Evolutionary conservation across 37 sponge, comb jelly and placozoan genomes (phyloP).

Genomic region (Cladorhizidae sp.): DNA sequence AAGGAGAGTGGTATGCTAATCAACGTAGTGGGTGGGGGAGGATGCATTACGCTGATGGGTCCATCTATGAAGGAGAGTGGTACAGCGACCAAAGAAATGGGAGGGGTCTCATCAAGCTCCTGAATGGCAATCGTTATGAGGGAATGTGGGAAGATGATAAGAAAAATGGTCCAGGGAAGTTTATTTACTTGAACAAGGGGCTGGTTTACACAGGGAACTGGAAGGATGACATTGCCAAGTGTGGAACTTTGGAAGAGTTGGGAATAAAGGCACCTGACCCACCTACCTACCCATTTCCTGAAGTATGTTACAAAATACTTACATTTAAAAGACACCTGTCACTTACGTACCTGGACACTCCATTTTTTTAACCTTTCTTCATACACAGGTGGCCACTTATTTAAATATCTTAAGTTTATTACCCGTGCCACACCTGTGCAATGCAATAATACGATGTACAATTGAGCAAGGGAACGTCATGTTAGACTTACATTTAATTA

Average conservation of each 20-base stretch:
- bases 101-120: constrained; percentile 76
- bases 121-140: constrained; percentile 78
- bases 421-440: no score
- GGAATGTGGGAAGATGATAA: constrained; percentile 74
- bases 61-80: constrained; percentile 98
- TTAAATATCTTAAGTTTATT: no score
- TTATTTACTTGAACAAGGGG: constrained; percentile 85
- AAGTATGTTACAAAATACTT: constrained; percentile 68
- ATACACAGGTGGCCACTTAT: no score
- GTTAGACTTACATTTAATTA: no score
- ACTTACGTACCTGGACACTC: no score
- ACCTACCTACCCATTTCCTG: constrained; percentile 87
- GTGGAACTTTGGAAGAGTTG: constrained; percentile 86
- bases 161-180: constrained; percentile 90
- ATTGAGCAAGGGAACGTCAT: no score
- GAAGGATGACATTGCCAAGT: constrained; percentile 88
- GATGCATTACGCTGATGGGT: constrained; percentile 92
- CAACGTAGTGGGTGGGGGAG: constrained; percentile 95
- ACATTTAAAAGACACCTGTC: no score
- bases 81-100: constrained; percentile 80
- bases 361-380: no score
- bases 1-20: constrained; percentile 97
- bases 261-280: constrained; percentile 73
- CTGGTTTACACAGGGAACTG: constrained; percentile 89
- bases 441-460: no score